Evolutionary conservation across 2,797 vertebrate species (phyloP).

Genomic region (Yasuhikotakia modesta): DNA sequence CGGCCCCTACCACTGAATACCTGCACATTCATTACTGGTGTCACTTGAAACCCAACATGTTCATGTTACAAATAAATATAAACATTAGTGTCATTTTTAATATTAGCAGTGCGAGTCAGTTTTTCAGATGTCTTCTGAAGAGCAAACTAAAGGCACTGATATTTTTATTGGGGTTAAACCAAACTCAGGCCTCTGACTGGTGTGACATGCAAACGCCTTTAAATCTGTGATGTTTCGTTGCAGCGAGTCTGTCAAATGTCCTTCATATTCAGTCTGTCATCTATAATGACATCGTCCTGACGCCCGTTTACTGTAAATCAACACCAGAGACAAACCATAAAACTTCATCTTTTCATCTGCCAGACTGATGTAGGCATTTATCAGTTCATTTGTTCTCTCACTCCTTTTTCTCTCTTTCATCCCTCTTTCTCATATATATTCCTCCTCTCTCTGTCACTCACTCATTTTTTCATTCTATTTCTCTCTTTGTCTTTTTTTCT

Average conservation of each 20-base stretch:
- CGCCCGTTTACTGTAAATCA: conserved; percentile 46
- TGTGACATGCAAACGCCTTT: conserved; percentile 6
- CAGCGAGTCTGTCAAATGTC: conserved; percentile 16
- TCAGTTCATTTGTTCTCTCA: conserved; percentile 37
- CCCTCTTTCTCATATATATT: too few species aligned
- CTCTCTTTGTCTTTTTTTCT: background rate
- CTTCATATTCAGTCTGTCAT: conserved; percentile 38
- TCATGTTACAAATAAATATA: too few species aligned
- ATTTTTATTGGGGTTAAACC: background rate
- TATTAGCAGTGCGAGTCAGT: background rate
- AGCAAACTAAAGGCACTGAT: background rate
- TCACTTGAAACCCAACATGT: too few species aligned
- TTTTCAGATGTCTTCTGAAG: background rate
- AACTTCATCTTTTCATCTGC: conserved; percentile 43
- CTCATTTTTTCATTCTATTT: too few species aligned
- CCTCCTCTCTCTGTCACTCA: background rate
- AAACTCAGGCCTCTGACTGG: background rate
- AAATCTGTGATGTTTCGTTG: conserved; percentile 27
- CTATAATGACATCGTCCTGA: conserved; percentile 38
- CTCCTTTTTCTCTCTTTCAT: background rate
- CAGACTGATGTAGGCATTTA: conserved; percentile 40
- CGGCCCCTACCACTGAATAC: background rate
- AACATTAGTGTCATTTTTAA: background rate
- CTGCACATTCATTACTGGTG: background rate
- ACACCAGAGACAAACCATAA: conserved; percentile 42